Conservation (phyloP, 1,140 invertebrate genomes). For the Colletes gigas region DNA sequence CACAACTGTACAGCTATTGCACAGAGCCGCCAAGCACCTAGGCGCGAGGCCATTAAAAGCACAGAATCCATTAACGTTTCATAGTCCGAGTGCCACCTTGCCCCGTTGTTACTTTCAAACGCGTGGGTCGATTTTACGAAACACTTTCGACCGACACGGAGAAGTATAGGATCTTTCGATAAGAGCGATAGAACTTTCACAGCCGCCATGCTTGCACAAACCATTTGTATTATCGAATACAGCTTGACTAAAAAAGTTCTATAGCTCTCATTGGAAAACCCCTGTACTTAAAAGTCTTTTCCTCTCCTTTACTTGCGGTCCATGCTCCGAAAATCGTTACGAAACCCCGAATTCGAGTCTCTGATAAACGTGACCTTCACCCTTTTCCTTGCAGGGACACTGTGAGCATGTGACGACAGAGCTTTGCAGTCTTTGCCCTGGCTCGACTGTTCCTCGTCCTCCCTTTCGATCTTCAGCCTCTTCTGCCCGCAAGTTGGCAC, state of each 20-base stretch:
- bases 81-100: neutral
- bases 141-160: neutral
- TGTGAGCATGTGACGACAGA: slow-evolving; percentile 19
- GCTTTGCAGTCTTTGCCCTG: slow-evolving; percentile 51
- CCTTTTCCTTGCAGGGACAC: slow-evolving; percentile 53
- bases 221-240: too few species aligned
- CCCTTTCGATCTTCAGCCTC: slow-evolving; percentile 60
- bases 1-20: too few species aligned
- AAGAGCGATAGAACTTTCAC: too few species aligned
- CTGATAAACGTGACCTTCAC: slow-evolving; percentile 60
- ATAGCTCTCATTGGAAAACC: too few species aligned
- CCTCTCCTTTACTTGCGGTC: slow-evolving; percentile 49
- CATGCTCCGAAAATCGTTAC: slow-evolving; percentile 48
- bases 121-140: neutral
- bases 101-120: slow-evolving; percentile 11
- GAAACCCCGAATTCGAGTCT: slow-evolving; percentile 52
- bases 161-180: too few species aligned
- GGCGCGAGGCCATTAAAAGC: too few species aligned
- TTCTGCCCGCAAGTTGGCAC: slow-evolving; percentile 39
- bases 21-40: too few species aligned
- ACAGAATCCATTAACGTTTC: neutral
- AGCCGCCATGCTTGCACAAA: too few species aligned
- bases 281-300: neutral
- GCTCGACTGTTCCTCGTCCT: slow-evolving; percentile 52
- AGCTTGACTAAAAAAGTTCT: too few species aligned